Base-by-base conservation (phyloP, 2,888 invertebrate species). In the Yponomeuta plumbellus region DNA sequence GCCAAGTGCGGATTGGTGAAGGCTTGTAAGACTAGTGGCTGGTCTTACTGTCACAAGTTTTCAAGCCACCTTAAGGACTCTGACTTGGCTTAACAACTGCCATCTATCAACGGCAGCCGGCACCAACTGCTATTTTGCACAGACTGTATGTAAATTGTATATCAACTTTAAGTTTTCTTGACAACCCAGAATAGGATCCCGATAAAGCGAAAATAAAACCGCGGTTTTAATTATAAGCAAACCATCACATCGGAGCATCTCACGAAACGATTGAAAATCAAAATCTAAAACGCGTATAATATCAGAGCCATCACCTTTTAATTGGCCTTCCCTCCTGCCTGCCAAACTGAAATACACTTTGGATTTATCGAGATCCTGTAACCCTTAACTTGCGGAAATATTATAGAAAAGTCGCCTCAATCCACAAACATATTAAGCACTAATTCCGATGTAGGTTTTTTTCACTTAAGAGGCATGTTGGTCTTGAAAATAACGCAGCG, bases 221-320 rank as follows among this genome's bases (percentile, higher is more conserved):
- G 87, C 88, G 82, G 86, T 88, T 91, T 88, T 89, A 89, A 90
- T 89, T 88, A 89, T 83, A 85, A 87, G 82, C 78, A 79, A 77
- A 77, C 75, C 70, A 73, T 69, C 74, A 75, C 76, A 78, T 82
- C 82, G 81, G 84, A 82, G 84, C 80, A 76, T 81, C 83, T 78
- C 85, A 85, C 80, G 88, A 85, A 82, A 88, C 81, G 82, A 84
- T 86, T 81, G 85, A 87, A 85, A 89, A 88, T 86, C 86, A 86
- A 85, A 86, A 86, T 85, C 80, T 80, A 80, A 81, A 80, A 85
- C 83, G 84, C 84, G 81, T 52, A 17, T 85, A 84, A 88, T 86
- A 88, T 86, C 86, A 88, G 85, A 88, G 85, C 84, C 67, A 59
- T 67, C 78, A 77, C 79, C 78, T 84, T 86, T 86, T 90, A 91